Conservation (phyloP, 2,888 invertebrate genomes). For the Chouioia cunea region DNA sequence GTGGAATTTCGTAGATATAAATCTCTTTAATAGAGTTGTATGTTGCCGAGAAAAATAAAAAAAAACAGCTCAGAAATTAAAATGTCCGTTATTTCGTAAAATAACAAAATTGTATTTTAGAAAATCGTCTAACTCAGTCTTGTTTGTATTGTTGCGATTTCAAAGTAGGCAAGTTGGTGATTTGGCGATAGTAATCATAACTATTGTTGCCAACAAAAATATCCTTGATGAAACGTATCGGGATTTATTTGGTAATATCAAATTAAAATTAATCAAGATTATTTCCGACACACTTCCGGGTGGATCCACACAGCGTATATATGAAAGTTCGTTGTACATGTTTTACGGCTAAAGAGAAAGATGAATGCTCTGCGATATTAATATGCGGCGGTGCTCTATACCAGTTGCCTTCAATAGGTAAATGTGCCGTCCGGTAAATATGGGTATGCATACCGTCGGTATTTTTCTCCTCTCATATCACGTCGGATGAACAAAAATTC, state of each 20-base stretch:
- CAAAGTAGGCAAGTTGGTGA: too few species aligned
- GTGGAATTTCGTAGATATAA: conserved; percentile 5
- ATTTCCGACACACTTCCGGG: conserved; percentile 32
- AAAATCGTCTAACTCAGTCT: too few species aligned
- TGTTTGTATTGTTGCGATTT: too few species aligned
- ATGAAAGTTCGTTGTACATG: conserved; percentile 36
- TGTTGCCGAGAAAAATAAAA: neutral
- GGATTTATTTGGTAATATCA: too few species aligned
- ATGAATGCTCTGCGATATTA: conserved; percentile 12
- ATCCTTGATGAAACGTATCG: too few species aligned
- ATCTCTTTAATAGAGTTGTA: conserved; percentile 13
- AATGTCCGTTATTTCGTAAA: too few species aligned
- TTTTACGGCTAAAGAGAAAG: neutral
- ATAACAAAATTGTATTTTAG: too few species aligned
- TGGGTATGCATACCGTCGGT: neutral
- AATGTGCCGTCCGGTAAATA: neutral
- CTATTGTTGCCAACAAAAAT: too few species aligned
- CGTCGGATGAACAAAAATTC: too few species aligned
- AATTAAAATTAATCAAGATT: conserved; percentile 43
- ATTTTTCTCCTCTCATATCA: neutral
- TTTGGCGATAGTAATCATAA: neutral
- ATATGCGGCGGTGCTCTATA: conserved; percentile 13
- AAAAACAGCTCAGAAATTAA: neutral
- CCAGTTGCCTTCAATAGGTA: neutral
- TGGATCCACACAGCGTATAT: conserved; percentile 13